Conservation (phyloP, 1,140 invertebrate genomes). For the Panagrolaimus sp. region DNA sequence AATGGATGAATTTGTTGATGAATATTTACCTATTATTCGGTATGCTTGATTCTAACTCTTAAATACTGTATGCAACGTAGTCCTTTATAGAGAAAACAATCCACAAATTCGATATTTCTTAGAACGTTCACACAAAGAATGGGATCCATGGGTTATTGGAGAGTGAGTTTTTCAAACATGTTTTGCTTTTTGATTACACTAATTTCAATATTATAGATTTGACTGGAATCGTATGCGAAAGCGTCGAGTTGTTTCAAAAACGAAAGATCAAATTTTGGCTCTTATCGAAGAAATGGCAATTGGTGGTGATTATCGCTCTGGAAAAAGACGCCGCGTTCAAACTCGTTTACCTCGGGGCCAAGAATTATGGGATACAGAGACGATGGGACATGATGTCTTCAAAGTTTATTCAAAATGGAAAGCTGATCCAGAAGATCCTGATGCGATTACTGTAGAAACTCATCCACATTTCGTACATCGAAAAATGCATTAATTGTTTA, state of each 20-base stretch:
- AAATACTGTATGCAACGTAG: background rate
- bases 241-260: conserved; percentile 43
- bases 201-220: conserved; percentile 37
- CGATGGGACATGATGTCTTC: conserved; percentile 56
- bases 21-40: conserved; percentile 53
- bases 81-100: conserved; percentile 52
- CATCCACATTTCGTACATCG: conserved; percentile 37
- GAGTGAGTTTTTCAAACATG: conserved; percentile 36
- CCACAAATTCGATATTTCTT: conserved; percentile 50
- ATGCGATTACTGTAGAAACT: conserved; percentile 26
- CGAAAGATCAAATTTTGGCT: conserved; percentile 45
- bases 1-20: conserved; percentile 55
- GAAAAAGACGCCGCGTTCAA: conserved; percentile 45
- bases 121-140: conserved; percentile 38
- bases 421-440: conserved; percentile 38
- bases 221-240: conserved; percentile 40
- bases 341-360: conserved; percentile 48
- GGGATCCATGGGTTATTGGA: conserved; percentile 55
- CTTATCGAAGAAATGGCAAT: conserved; percentile 54
- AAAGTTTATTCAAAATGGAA: conserved; percentile 54
- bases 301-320: conserved; percentile 52
- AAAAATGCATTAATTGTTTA: conserved; percentile 22
- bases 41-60: conserved; percentile 17
- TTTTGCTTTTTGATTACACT: background rate
- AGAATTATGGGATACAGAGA: conserved; percentile 53